phyloP scores from a whole-genome alignment of 1,140 invertebrate genomes.

The Eulimnadia texana region DNA sequence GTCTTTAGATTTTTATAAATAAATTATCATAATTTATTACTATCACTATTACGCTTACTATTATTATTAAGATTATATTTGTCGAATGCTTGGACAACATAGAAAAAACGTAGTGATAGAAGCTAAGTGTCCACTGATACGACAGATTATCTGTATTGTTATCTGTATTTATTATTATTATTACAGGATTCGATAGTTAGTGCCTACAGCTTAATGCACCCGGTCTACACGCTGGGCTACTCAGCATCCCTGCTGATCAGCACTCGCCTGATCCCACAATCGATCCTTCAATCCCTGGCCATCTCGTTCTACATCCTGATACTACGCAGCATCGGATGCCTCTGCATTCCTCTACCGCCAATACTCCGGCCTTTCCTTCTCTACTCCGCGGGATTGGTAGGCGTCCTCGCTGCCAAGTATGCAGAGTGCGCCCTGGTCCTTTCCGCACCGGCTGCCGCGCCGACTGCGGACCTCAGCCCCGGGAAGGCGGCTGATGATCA shows the following conservation, averaged over 20 bases:
- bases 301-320: not conserved
- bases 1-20: too few species aligned
- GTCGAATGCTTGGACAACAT: too few species aligned
- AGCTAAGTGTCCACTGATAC: too few species aligned
- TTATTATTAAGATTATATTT: too few species aligned
- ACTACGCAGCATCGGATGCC: conserved; percentile 26
- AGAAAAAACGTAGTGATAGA: not conserved
- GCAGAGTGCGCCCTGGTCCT: conserved; percentile 26
- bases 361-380: conserved; percentile 26
- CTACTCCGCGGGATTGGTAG: conserved; percentile 27
- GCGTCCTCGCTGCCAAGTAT: conserved; percentile 29
- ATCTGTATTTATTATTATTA: not conserved
- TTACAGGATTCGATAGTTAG: not conserved
- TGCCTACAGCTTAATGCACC: not conserved
- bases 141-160: not conserved
- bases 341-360: conserved; percentile 29
- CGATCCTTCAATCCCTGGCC: not conserved
- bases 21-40: too few species aligned
- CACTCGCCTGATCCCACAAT: not conserved
- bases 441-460: too few species aligned
- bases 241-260: not conserved
- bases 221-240: not conserved
- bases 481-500: conserved; percentile 14
- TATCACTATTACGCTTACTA: too few species aligned
- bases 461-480: conserved; percentile 23